These are phyloP conservation scores for Eurytemora carolleeae DNA, from an alignment of 1,140 invertebrate species.

Conservation along the genomic window DNA sequence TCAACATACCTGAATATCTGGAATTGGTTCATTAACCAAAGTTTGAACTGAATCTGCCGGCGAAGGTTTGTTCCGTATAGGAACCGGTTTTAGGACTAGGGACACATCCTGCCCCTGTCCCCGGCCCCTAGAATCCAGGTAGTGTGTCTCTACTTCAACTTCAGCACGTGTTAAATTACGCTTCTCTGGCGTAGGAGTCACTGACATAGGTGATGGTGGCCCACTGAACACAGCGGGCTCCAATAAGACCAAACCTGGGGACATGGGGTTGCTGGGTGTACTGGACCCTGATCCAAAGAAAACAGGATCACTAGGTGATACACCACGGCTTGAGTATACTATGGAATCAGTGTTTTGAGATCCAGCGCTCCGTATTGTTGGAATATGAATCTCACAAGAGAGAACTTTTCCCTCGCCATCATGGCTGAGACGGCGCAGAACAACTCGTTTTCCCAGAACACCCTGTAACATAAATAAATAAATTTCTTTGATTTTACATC, in stretches of 20 bases:
- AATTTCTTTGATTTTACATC: too few relatives aligned
- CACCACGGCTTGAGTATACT: neutral
- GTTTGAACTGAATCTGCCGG: neutral
- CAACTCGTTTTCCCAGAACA: neutral
- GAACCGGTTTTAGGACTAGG: constrained; percentile 11
- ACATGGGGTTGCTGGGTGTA: neutral
- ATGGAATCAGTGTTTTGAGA: neutral
- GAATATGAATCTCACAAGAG: neutral
- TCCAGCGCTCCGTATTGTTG: neutral
- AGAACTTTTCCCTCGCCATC: neutral
- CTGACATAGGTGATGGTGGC: neutral
- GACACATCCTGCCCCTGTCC: neutral
- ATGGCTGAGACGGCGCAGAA: neutral
- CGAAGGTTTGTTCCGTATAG: neutral
- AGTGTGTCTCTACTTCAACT: too few relatives aligned
- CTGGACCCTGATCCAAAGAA: neutral
- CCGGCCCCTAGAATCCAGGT: too few relatives aligned
- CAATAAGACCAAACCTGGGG: too few relatives aligned
- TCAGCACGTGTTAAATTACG: too few relatives aligned
- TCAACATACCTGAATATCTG: neutral
- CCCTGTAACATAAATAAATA: too few relatives aligned
- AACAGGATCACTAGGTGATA: neutral
- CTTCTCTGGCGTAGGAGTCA: neutral
- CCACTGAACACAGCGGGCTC: neutral
- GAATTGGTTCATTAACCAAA: neutral